Evolutionary conservation across 2,113 vertebrate genomes (phyloP).

Genomic region (Labrus mixtus): DNA sequence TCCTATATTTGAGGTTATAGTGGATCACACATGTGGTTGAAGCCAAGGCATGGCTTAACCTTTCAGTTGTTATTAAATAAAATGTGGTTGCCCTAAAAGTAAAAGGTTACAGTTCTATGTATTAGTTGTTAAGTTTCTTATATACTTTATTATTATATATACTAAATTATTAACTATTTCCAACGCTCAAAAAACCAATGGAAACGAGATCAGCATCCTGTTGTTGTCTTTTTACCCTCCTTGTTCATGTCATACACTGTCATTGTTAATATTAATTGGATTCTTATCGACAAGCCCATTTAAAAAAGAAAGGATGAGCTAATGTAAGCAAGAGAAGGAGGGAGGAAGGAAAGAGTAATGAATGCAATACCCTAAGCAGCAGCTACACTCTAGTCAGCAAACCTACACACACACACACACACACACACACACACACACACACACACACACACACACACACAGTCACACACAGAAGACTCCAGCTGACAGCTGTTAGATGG

Average conservation of each 20-base stretch:
- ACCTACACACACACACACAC: conserved; percentile 10
- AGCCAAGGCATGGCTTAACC: conserved; percentile 28
- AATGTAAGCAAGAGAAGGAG: conserved; percentile 1
- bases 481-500: conserved; percentile 76
- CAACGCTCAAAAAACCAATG: too few species aligned
- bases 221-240: not conserved
- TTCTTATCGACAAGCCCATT: conserved; percentile 30
- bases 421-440: conserved; percentile 15
- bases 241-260: conserved; percentile 10
- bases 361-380: conserved; percentile 47
- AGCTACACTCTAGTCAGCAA: conserved; percentile 32
- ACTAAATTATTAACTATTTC: too few species aligned
- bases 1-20: conserved; percentile 51
- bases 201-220: not conserved
- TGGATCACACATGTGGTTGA: conserved; percentile 29
- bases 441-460: conserved; percentile 21
- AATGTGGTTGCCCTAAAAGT: conserved; percentile 8
- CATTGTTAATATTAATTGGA: conserved; percentile 53
- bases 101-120: too few species aligned
- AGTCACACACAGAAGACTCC: conserved; percentile 41
- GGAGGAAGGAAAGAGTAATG: conserved; percentile 53
- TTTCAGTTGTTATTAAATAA: conserved; percentile 36
- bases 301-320: conserved; percentile 14
- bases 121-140: too few species aligned
- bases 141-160: too few species aligned